phyloP scores from a whole-genome alignment of 2,113 vertebrate species.

The Cariama cristata region DNA sequence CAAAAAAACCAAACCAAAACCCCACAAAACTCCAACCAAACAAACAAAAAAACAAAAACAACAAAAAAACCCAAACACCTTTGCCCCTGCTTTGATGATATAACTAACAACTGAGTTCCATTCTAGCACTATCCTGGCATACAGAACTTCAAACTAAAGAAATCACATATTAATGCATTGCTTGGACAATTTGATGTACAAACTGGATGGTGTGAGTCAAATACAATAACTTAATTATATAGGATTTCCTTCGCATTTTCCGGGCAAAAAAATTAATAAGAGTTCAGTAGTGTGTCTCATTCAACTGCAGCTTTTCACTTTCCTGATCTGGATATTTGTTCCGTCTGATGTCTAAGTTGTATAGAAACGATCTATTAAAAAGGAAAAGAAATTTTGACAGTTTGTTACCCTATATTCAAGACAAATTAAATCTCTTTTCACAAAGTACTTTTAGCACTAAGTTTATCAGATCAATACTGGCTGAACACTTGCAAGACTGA shows the following conservation, averaged over 20 bases:
- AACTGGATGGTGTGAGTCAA: background rate
- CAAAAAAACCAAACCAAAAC: background rate
- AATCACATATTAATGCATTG: background rate
- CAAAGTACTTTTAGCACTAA: constrained; percentile 19
- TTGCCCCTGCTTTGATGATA: background rate
- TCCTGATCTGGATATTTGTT: background rate
- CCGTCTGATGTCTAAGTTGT: background rate
- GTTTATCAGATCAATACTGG: constrained; percentile 53
- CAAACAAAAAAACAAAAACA: too few species aligned
- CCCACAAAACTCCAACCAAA: too few species aligned
- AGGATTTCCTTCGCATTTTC: background rate
- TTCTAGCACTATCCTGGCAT: background rate
- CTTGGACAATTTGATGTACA: background rate
- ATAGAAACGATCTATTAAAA: background rate
- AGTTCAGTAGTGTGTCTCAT: background rate
- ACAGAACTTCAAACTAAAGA: background rate
- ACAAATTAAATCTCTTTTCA: constrained; percentile 42
- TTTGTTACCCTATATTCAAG: constrained; percentile 31
- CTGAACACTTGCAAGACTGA: constrained; percentile 36
- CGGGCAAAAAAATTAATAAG: background rate
- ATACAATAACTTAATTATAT: background rate
- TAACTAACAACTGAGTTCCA: rapidly evolving
- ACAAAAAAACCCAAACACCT: background rate
- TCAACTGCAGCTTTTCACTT: background rate
- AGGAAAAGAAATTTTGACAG: constrained; percentile 6